Base-by-base conservation (phyloP, 2,113 vertebrate genomes). In the Aspiorhynchus laticeps region DNA sequence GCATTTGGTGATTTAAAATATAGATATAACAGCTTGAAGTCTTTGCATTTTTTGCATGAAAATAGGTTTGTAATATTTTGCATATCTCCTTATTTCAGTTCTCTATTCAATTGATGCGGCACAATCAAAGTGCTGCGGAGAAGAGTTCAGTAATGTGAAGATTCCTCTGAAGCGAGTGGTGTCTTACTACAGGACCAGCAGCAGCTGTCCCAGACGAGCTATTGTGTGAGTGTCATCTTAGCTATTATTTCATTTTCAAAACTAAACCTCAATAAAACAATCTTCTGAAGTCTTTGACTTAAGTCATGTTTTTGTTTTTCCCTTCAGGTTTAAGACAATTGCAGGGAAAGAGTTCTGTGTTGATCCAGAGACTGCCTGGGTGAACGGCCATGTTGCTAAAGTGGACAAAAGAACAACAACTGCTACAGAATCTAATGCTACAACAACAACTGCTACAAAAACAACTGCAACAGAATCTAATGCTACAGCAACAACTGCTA, bases 141-240 rank as follows among this genome's bases (percentile, higher is more conserved):
- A 3, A 10, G 15, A 51, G 14, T 26, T 75, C 21, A 43, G 0
- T 14, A 14, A 46, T 1, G 8, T 24, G 9, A 78, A 1, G 31
- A 71, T 86, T 63, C 84, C 87, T 67, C 14, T 77, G 84, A 82
- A 21, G 5, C 28, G 0, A 9, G 38, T 88, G 24, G 9, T 5
- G 31, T 88, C 88, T 41, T 88, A 51, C 61, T 59, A 2, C 14
- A 14, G 12, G 24, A 88, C 74, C 19, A 46, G 21, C 80, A 79
- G 51, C 26, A 5, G 0, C 8, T 83, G 87, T 46, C 0, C 4
- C 36, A 36, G 0, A 56, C 24, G 9, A 19, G 80, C 80, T 14
- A 26, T 88, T 71, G 73, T 88, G 87, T 86, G 61, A 83, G 87
- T 86, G 1, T 65, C 26, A 78, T 31, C 56, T 51, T 51, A 51